phyloP scores from a whole-genome alignment of 2,113 vertebrate species.

The Solenodon paradoxus region DNA sequence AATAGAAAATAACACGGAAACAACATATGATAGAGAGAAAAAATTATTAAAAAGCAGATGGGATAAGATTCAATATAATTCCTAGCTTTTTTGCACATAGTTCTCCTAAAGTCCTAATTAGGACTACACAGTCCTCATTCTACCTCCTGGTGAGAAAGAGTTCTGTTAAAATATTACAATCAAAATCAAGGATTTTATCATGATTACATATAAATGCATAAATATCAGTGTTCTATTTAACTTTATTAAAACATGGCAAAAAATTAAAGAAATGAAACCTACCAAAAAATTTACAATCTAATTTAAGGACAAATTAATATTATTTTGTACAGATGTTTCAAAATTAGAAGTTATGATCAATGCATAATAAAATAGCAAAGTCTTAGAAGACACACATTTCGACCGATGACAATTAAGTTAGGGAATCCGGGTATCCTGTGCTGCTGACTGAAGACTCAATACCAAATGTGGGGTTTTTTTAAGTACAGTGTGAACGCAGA shows the following conservation, averaged over 20 bases:
- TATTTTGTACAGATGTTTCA: background rate
- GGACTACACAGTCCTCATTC: background rate
- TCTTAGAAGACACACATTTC: background rate
- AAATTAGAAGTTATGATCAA: background rate
- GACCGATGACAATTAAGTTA: background rate
- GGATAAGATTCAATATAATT: slow-evolving; percentile 27
- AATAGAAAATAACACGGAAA: slow-evolving; percentile 20
- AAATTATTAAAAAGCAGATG: background rate
- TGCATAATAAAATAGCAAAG: background rate
- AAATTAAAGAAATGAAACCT: background rate
- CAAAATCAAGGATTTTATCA: background rate
- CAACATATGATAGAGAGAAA: background rate
- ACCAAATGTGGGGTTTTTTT: background rate
- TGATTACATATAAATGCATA: slow-evolving; percentile 27
- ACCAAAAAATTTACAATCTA: background rate
- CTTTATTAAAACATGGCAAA: background rate
- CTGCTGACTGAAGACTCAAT: background rate
- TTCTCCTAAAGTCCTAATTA: slow-evolving; percentile 30
- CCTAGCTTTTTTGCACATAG: background rate
- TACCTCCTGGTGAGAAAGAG: background rate
- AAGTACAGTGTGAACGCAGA: background rate
- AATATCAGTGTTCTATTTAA: background rate
- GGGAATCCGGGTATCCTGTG: background rate
- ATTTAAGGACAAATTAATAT: background rate
- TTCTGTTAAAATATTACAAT: background rate